Base-by-base conservation (phyloP, 2,888 invertebrate genomes). In the Bugula neritina region DNA sequence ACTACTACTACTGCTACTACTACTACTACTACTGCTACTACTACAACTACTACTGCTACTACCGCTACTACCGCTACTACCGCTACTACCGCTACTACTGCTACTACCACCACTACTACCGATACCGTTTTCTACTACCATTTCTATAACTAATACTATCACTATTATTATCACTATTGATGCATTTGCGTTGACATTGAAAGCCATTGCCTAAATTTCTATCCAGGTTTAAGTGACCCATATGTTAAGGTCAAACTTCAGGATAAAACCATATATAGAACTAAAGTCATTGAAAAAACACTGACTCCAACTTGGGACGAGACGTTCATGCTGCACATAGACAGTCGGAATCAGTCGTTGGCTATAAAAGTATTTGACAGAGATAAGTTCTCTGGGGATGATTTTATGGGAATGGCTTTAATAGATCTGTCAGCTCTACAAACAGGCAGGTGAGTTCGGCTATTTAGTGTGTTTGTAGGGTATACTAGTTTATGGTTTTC, bases 251-350 rank as follows among this genome's bases (percentile, higher is more conserved):
- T 97, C 86, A 95, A 95, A 86, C 87, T 90, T 75, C 91, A 90
- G 17, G 92, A 92, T 52, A 89, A 93, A 74, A 87, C 94, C 77
- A 88, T 95, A 77, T 93, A 95, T 86, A 97, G 96, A 87, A 95
- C 94, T 77, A 90, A 91, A 82, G 98, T 93, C 72, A 91, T 99
- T 74, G 92, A 92, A 84, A 89, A 95, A 79, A 95, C 94, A 84
- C 88, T 99, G 74, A 97, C 97, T 86, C 98, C 98, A 0, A 88
- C 91, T n/a, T 99, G 98, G 98, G 95, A 99, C 82, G 98, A 99
- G 85, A 91, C 90, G 78, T 95, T 98, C 85, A 91, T 91, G 10
- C 89, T 96, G 77, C 92, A 81, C 2, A 76, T 84, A 3, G 82
- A 83, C 69, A 81, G 82, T 75, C 77, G 79, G 13, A 76, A 76